Conservation (phyloP, 2,113 vertebrate species). For the Plectropomus leopardus region DNA sequence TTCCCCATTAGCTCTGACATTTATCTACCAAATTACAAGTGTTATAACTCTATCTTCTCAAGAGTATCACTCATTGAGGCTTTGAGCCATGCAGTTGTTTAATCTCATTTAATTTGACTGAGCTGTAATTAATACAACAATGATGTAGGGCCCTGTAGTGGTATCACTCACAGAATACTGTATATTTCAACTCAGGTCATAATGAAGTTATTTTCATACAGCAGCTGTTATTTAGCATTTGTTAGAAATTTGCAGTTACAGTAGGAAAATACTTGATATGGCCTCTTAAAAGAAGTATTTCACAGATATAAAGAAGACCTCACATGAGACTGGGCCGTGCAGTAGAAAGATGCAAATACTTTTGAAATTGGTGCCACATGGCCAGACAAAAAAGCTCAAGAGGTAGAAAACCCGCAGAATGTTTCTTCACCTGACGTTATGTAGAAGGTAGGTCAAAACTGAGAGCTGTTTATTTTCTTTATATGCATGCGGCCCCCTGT, state of each 20-base stretch:
- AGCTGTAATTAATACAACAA: slow-evolving; percentile 51
- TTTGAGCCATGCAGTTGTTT: slow-evolving; percentile 42
- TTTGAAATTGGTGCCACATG: too few relatives aligned
- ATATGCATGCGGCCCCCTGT: neutral
- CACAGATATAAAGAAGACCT: too few relatives aligned
- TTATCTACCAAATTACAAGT: slow-evolving; percentile 40
- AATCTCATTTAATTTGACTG: slow-evolving; percentile 71
- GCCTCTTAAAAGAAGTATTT: too few relatives aligned
- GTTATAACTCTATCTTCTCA: slow-evolving; percentile 35
- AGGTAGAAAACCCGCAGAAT: too few relatives aligned
- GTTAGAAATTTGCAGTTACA: neutral
- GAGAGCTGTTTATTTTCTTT: neutral
- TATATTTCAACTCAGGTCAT: neutral
- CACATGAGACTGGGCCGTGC: too few relatives aligned
- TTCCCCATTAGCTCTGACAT: slow-evolving; percentile 54
- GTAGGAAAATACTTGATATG: neutral
- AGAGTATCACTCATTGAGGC: slow-evolving; percentile 33
- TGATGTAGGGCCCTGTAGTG: slow-evolving; percentile 21
- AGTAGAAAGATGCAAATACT: too few relatives aligned
- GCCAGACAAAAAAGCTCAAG: too few relatives aligned
- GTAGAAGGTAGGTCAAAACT: too few relatives aligned
- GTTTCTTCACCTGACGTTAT: too few relatives aligned
- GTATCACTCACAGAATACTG: slow-evolving; percentile 1
- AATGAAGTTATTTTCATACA: neutral
- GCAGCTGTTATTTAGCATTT: neutral